A percentile compares a stretch with the other conserved stretches of the same genome.
Evolutionary conservation across 1,140 invertebrate species (phyloP).

Genomic region (Eupristina koningsbergeri): DNA sequence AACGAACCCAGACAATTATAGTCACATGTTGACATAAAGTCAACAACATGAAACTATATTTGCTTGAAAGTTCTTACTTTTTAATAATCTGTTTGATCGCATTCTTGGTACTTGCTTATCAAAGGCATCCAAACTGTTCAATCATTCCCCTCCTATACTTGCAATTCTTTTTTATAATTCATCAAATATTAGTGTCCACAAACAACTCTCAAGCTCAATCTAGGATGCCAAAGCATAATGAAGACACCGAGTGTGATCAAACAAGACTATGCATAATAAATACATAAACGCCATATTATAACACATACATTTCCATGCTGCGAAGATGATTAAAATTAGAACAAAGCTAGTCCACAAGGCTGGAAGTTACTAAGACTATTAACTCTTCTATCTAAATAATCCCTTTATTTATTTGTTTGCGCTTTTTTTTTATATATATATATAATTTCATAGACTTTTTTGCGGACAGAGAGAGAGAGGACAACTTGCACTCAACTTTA

Average conservation of each 20-base stretch:
- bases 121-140: conserved; percentile 36
- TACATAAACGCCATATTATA: conserved; percentile 31
- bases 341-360: conserved; percentile 67
- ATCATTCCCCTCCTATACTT: conserved; percentile 18
- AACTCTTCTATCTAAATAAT: conserved; percentile 54
- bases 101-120: conserved; percentile 45
- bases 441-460: conserved; percentile 25
- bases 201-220: conserved; percentile 20
- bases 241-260: conserved; percentile 44
- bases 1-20: conserved; percentile 37
- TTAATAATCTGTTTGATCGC: conserved; percentile 42
- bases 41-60: conserved; percentile 41
- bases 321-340: conserved; percentile 40
- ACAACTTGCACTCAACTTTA: conserved; percentile 62
- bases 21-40: background rate
- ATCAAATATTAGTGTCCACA: background rate
- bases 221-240: conserved; percentile 46
- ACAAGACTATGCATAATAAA: conserved; percentile 22
- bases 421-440: conserved; percentile 3
- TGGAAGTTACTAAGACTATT: conserved; percentile 72
- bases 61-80: conserved; percentile 40
- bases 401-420: conserved; percentile 21
- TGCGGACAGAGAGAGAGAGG: conserved; percentile 60
- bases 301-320: conserved; percentile 42
- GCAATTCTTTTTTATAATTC: background rate